These are phyloP conservation scores for Xenopus borealis DNA, from an alignment of 2,113 vertebrate genomes.

Conservation along the genomic window DNA sequence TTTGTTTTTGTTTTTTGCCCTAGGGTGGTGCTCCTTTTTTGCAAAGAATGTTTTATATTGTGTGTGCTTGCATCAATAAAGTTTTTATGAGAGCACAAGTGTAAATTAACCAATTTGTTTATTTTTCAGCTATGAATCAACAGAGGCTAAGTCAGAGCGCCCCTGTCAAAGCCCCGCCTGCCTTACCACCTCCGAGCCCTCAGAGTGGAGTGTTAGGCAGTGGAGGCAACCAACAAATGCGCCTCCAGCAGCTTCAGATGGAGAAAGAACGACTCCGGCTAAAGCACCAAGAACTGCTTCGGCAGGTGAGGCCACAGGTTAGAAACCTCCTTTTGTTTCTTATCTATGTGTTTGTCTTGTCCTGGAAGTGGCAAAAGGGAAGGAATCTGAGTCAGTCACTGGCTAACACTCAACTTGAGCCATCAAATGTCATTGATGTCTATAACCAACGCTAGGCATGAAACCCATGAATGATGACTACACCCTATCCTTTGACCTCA, in stretches of 20 bases:
- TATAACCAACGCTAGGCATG: too few relatives aligned
- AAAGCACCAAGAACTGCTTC: conserved; percentile 95
- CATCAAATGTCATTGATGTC: too few relatives aligned
- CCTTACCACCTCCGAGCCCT: conserved; percentile 78
- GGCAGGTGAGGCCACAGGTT: conserved; percentile 96
- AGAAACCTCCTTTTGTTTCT: conserved; percentile 66
- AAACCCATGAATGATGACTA: too few relatives aligned
- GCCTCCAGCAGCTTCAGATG: conserved; percentile 90
- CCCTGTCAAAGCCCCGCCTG: conserved; percentile 84
- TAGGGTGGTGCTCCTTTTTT: too few relatives aligned
- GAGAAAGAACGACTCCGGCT: conserved; percentile 91
- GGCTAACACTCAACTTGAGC: too few relatives aligned
- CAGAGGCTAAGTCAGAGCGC: conserved; percentile 90
- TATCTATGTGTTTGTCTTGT: conserved; percentile 38
- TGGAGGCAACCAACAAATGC: conserved; percentile 78
- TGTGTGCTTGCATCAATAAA: background rate
- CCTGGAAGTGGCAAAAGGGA: background rate
- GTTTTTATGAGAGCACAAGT: background rate
- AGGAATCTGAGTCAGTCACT: too few relatives aligned
- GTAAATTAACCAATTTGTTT: conserved; percentile 8
- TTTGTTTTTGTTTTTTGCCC: too few relatives aligned
- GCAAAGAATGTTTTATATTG: too few relatives aligned
- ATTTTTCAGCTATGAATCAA: conserved; percentile 80
- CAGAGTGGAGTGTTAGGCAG: conserved; percentile 73
- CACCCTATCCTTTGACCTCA: too few relatives aligned